Evolutionary conservation across 2,888 invertebrate species (phyloP).

Genomic region (Oxytorus armatus): DNA sequence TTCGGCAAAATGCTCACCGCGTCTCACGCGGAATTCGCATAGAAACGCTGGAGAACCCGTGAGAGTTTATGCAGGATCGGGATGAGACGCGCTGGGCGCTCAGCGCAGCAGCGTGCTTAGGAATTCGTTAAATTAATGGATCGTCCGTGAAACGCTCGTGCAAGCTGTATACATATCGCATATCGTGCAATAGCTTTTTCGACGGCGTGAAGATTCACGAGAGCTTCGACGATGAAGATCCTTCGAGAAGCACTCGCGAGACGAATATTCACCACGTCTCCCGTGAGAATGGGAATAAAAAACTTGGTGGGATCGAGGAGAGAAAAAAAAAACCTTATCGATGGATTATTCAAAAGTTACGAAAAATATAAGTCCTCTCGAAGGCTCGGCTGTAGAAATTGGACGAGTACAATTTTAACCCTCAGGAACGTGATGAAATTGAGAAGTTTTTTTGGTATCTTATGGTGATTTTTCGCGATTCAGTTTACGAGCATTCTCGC

Average conservation of each 20-base stretch:
- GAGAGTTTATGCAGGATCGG: conserved; percentile 46
- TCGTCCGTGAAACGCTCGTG: conserved; percentile 38
- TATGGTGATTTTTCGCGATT: not conserved
- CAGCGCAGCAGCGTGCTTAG: conserved; percentile 32
- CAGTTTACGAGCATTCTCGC: not conserved
- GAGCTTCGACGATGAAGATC: conserved; percentile 60
- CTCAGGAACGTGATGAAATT: not conserved
- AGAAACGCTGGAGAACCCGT: conserved; percentile 15
- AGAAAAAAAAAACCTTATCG: conserved; percentile 14
- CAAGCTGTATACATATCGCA: not conserved
- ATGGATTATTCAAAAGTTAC: conserved; percentile 8
- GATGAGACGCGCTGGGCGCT: conserved; percentile 33
- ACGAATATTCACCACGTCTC: conserved; percentile 57
- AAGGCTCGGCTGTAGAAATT: conserved; percentile 3
- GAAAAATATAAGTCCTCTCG: not conserved
- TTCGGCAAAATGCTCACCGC: conserved; percentile 47
- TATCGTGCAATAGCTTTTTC: conserved; percentile 33
- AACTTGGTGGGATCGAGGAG: not conserved
- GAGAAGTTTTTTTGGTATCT: not conserved
- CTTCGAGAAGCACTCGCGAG: conserved; percentile 23
- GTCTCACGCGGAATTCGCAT: conserved; percentile 35
- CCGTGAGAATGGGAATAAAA: conserved; percentile 40
- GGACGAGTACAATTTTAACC: conserved; percentile 11
- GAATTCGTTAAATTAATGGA: conserved; percentile 65
- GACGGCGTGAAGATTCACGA: conserved; percentile 28